A percentile compares a stretch with the other conserved stretches of the same genome.
Conservation (phyloP, 2,113 vertebrate species). For the Rhinoderma darwinii region DNA sequence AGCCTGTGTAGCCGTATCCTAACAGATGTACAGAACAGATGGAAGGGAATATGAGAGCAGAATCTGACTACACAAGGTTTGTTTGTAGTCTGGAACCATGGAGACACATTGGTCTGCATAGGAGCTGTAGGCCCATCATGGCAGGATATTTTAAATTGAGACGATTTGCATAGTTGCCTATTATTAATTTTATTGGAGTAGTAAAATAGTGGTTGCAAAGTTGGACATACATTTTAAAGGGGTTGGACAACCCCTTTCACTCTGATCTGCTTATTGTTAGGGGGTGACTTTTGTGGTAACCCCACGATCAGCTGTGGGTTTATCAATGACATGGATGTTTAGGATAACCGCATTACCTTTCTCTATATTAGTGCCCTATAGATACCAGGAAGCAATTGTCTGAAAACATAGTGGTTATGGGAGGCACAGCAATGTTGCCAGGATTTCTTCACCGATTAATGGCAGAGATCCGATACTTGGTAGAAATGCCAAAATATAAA, state of each 20-base stretch:
- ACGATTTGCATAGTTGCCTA: no score
- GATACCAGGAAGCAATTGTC: slow-evolving; percentile 94
- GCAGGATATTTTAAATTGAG: no score
- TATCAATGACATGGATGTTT: no score
- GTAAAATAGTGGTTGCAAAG: no score
- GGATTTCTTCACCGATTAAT: slow-evolving; percentile 93
- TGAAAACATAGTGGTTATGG: slow-evolving; percentile 93
- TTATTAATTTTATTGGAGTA: no score
- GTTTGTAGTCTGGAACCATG: background rate
- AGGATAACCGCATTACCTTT: background rate
- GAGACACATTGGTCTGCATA: background rate
- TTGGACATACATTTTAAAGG: no score
- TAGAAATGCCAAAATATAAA: slow-evolving; percentile 93
- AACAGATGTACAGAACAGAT: background rate
- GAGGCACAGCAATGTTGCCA: slow-evolving; percentile 92
- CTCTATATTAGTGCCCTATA: slow-evolving; percentile 85
- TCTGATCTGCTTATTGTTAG: background rate
- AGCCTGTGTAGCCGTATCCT: background rate
- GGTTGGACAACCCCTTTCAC: background rate
- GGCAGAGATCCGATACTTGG: slow-evolving; percentile 90
- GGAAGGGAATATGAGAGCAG: background rate
- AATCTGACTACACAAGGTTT: background rate
- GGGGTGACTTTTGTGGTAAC: background rate
- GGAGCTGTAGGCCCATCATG: background rate
- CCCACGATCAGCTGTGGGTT: background rate